A percentile compares a stretch with the other conserved stretches of the same genome.
Evolutionary conservation across 2,113 vertebrate species (phyloP).

Genomic region (Furnarius figulus): DNA sequence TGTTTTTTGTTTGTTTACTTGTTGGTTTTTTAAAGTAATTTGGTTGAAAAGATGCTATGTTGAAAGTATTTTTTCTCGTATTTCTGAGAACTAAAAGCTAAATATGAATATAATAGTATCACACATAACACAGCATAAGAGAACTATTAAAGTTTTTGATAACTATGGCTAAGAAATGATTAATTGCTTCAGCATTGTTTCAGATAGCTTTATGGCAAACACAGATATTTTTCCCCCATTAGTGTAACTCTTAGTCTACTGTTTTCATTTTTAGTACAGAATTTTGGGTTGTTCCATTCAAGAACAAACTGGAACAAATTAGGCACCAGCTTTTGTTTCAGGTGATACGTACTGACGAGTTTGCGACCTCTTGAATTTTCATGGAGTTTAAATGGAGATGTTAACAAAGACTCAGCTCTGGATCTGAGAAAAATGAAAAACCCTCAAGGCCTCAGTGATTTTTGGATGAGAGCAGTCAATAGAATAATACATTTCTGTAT

Average conservation of each 20-base stretch:
- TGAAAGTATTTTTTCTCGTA: neutral
- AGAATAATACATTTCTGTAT: neutral
- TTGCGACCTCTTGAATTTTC: constrained; percentile 29
- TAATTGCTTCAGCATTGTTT: neutral
- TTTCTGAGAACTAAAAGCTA: neutral
- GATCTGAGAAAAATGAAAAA: constrained; percentile 10
- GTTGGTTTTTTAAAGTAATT: neutral
- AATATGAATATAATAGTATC: neutral
- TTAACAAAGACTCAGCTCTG: constrained; percentile 12
- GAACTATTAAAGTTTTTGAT: neutral
- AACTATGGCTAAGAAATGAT: neutral
- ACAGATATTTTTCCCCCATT: neutral
- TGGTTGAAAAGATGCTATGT: neutral
- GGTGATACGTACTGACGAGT: neutral
- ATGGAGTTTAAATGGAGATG: constrained; percentile 48
- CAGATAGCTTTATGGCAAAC: neutral
- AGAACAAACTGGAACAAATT: neutral
- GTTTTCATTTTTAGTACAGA: neutral
- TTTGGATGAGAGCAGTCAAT: constrained; percentile 29
- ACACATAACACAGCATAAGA: neutral
- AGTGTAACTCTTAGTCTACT: neutral
- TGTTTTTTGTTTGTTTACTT: neutral
- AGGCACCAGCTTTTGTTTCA: constrained; percentile 18
- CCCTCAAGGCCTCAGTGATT: constrained; percentile 33
- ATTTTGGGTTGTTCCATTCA: neutral